Conservation (phyloP, 2,113 vertebrate species). For the Synchiropus splendidus region DNA sequence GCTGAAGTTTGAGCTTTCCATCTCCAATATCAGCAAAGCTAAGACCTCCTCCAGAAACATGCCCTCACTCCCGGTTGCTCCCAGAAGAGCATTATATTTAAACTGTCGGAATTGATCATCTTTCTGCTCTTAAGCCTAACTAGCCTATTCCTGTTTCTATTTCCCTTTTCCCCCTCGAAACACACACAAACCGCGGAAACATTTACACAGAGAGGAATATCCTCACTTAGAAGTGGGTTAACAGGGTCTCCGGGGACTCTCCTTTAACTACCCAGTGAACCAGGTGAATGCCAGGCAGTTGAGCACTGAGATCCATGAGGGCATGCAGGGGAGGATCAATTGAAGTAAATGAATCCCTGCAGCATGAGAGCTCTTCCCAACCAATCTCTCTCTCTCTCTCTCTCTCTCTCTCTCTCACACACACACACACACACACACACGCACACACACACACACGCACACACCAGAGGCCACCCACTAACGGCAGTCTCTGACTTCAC, state of each 20-base stretch:
- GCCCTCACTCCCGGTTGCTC: slow-evolving; percentile 34
- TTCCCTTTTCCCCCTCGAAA: not conserved
- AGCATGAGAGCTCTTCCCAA: slow-evolving; percentile 25
- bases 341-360: slow-evolving; percentile 43
- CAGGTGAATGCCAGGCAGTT: slow-evolving; percentile 8
- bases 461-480: no score
- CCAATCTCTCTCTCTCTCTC: no score
- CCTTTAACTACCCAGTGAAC: slow-evolving; percentile 27
- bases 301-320: slow-evolving; percentile 32
- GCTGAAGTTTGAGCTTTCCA: no score
- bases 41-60: slow-evolving; percentile 3
- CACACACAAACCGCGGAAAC: not conserved
- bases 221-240: slow-evolving; percentile 13
- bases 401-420: no score
- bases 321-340: slow-evolving; percentile 44
- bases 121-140: slow-evolving; percentile 57
- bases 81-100: slow-evolving; percentile 61
- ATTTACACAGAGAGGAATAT: slow-evolving; percentile 7
- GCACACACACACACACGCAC: no score
- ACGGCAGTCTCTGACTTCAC: no score
- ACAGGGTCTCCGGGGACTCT: slow-evolving; percentile 33
- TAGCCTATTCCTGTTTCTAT: slow-evolving; percentile 50
- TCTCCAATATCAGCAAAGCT: no score
- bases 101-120: slow-evolving; percentile 56
- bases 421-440: not conserved